A percentile compares a stretch with the other conserved stretches of the same genome.
These are phyloP conservation scores for Stegastes partitus DNA, from an alignment of 2,113 vertebrate species.

Conservation along the genomic window DNA sequence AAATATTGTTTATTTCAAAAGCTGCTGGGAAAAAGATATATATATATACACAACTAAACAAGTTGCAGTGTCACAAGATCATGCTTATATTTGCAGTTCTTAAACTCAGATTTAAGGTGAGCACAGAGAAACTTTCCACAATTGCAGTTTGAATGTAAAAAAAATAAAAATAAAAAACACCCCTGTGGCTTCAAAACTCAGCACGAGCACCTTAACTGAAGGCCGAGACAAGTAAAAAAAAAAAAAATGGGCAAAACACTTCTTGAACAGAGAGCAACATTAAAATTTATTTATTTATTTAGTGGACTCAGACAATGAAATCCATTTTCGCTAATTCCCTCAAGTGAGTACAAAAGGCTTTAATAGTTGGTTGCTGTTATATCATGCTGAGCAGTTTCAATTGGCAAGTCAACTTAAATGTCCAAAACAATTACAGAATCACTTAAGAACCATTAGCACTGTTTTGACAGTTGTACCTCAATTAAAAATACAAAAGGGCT, in stretches of 20 bases:
- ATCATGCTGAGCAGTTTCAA: constrained; percentile 26
- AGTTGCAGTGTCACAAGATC: too few species aligned
- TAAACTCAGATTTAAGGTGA: too few species aligned
- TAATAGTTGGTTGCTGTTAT: constrained; percentile 8
- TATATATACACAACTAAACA: too few species aligned
- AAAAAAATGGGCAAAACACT: not conserved
- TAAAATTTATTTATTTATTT: constrained; percentile 4
- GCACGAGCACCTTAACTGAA: not conserved
- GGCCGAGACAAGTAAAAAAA: not conserved
- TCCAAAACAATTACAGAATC: constrained; percentile 20
- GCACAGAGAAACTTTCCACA: too few species aligned
- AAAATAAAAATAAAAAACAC: too few species aligned
- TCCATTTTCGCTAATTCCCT: constrained; percentile 15
- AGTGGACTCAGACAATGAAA: constrained; percentile 9
- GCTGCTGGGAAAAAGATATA: too few species aligned
- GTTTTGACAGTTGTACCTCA: constrained; percentile 29
- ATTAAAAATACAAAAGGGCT: constrained; percentile 29
- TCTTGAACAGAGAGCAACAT: not conserved
- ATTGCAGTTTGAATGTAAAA: not conserved
- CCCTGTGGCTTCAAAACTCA: not conserved
- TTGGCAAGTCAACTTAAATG: constrained; percentile 7
- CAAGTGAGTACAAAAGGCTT: not conserved
- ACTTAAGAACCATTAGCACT: constrained; percentile 22
- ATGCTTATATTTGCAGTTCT: too few species aligned
- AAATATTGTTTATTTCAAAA: too few species aligned